Base-by-base conservation (phyloP, 2,797 vertebrate genomes). In the Anableps anableps region DNA sequence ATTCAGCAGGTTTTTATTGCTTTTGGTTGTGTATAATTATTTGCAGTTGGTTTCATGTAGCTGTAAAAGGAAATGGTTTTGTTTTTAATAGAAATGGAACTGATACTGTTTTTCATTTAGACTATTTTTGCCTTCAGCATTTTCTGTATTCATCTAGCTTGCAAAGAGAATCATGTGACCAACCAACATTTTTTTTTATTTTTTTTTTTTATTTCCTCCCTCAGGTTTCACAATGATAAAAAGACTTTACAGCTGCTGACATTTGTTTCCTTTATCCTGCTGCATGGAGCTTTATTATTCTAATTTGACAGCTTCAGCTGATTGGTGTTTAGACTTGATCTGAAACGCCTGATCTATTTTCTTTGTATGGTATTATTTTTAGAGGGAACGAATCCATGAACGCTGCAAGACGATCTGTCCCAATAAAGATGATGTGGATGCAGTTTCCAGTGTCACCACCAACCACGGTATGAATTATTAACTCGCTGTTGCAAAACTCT, bases 371-470 rank as follows among this genome's bases (percentile, higher is more conserved):
- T 68, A 87, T 76, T 83, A 5, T 94, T 83, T 90, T 84, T 89
- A 99, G 98, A 97, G 97, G 93, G 98, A 99, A 92, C 97, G 95
- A 91, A 96, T 97, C 95, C 97, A 98, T 66, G 97, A 98, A 82
- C 97, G 96, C 83, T 98, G 96, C 93, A 99, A 97, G 95, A 96
- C 87, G 71, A 95, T 97, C 94, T 99, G 96, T 95, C 96, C 96
- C 81, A 92, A 94, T 90, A 99, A 99, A 95, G 98, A 98, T 80
- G 95, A 96, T 36, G 96, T 96, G 71, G 95, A 97, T 48, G 92
- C 96, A 8, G 94, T 92, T 80, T 93, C 96, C 87, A 94, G 88
- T 86, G 89, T 97, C 85, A 95, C 96, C 89, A 94, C 95, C 86
- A 97, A 95, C 88, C 95, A 97, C 17, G 98, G 98, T 99, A 97